Conservation (phyloP, 2,113 vertebrate species). For the Daboia siamensis region DNA sequence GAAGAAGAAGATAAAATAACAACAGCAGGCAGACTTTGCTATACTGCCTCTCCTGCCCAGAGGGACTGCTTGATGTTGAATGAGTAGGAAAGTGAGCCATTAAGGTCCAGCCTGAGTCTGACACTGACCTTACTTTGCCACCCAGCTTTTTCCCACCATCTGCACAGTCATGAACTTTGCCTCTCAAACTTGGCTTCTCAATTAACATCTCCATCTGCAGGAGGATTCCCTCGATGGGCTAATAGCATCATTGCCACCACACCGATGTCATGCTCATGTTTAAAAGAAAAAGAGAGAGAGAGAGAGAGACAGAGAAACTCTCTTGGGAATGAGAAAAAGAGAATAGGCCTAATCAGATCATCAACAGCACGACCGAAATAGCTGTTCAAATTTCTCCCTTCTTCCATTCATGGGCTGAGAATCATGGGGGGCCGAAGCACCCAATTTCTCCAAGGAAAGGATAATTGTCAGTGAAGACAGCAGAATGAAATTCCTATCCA, state of each 20-base stretch:
- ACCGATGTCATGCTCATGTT: conserved; percentile 84
- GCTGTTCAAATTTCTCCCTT: background rate
- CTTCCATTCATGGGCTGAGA: background rate
- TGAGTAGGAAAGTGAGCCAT: conserved; percentile 78
- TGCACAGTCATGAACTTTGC: conserved; percentile 93
- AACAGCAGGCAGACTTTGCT: conserved; percentile 63
- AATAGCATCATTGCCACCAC: conserved; percentile 85
- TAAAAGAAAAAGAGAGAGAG: conserved; percentile 52
- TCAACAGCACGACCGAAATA: background rate
- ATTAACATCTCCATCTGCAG: conserved; percentile 97
- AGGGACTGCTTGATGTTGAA: conserved; percentile 74
- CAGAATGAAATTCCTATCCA: background rate
- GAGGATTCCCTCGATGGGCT: conserved; percentile 88
- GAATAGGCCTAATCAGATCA: too few species aligned
- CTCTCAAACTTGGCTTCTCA: conserved; percentile 92
- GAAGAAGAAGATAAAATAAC: background rate
- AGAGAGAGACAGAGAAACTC: background rate
- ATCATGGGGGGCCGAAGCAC: background rate
- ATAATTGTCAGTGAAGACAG: background rate
- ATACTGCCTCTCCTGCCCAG: conserved; percentile 57
- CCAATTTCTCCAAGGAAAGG: background rate
- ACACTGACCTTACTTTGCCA: conserved; percentile 86
- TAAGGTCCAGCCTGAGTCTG: conserved; percentile 81
- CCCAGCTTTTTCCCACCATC: conserved; percentile 89
- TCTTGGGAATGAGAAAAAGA: background rate